Evolutionary conservation across 1,140 invertebrate genomes (phyloP).

Genomic region (Orchestia grillus): DNA sequence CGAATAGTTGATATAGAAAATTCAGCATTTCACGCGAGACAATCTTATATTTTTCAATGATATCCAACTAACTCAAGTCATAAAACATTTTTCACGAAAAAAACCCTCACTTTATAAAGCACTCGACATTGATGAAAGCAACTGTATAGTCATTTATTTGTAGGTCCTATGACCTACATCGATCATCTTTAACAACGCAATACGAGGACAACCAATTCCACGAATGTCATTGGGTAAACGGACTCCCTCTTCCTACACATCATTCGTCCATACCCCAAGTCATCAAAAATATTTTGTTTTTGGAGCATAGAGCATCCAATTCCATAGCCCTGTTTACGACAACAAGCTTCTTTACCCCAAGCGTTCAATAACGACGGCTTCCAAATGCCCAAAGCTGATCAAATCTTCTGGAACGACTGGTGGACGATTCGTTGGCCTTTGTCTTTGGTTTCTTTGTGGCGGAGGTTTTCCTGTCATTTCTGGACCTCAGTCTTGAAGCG

Average conservation of each 20-base stretch:
- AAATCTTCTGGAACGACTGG: conserved; percentile 5
- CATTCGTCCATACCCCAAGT: background rate
- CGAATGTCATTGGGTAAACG: background rate
- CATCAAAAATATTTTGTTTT: background rate
- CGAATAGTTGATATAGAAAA: too few relatives aligned
- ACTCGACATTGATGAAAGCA: too few relatives aligned
- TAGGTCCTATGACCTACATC: too few relatives aligned
- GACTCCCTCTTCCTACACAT: background rate
- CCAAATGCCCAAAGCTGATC: conserved; percentile 8
- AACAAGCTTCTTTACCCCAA: background rate
- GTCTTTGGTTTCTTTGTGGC: background rate
- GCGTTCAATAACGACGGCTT: conserved; percentile 15
- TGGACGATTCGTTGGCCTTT: conserved; percentile 31
- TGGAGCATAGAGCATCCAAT: background rate
- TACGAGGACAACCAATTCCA: background rate
- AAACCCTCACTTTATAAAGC: too few relatives aligned
- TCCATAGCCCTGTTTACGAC: background rate
- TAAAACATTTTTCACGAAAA: too few relatives aligned
- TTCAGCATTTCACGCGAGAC: too few relatives aligned
- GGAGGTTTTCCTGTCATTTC: background rate
- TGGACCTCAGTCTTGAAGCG: background rate
- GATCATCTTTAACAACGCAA: background rate
- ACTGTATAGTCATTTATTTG: background rate
- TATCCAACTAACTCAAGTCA: too few relatives aligned
- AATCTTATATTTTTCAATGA: too few relatives aligned